Conservation (phyloP, 2,113 vertebrate species). For the Lutjanus erythropterus region DNA sequence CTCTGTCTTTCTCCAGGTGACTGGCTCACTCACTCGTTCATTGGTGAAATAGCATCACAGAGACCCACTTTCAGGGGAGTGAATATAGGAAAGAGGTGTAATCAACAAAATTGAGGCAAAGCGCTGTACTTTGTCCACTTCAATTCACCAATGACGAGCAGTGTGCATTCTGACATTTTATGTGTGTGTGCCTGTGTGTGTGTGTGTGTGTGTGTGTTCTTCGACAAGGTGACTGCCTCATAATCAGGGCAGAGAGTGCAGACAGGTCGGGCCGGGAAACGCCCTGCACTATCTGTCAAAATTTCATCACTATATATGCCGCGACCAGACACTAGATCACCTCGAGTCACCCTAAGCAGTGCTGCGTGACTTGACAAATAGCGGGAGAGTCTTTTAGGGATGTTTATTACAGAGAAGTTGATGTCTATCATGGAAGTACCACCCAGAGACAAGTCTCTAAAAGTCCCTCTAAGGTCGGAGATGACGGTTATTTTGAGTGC, state of each 20-base stretch:
- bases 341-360: slow-evolving; percentile 25
- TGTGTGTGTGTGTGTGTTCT: neutral
- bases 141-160: slow-evolving; percentile 34
- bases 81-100: slow-evolving; percentile 49
- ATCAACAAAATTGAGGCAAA: slow-evolving; percentile 61
- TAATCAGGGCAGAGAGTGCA: slow-evolving; percentile 40
- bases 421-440: slow-evolving; percentile 17
- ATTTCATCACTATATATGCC: slow-evolving; percentile 20
- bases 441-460: neutral
- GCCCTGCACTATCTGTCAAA: slow-evolving; percentile 37
- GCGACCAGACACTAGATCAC: slow-evolving; percentile 9
- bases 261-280: slow-evolving; percentile 21
- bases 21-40: slow-evolving; percentile 36
- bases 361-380: slow-evolving; percentile 26
- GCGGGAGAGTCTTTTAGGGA: slow-evolving; percentile 7
- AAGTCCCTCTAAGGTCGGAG: neutral
- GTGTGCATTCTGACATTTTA: slow-evolving; percentile 7
- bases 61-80: slow-evolving; percentile 34
- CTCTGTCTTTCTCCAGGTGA: slow-evolving; percentile 36
- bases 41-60: slow-evolving; percentile 36
- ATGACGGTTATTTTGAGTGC: neutral
- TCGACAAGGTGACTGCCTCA: slow-evolving; percentile 41
- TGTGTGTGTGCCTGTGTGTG: neutral
- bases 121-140: slow-evolving; percentile 37
- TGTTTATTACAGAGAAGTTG: slow-evolving; percentile 29